A percentile compares a stretch with the other conserved stretches of the same genome.
phyloP scores from a whole-genome alignment of 2,888 invertebrate genomes.

The Charanyca ferruginea region DNA sequence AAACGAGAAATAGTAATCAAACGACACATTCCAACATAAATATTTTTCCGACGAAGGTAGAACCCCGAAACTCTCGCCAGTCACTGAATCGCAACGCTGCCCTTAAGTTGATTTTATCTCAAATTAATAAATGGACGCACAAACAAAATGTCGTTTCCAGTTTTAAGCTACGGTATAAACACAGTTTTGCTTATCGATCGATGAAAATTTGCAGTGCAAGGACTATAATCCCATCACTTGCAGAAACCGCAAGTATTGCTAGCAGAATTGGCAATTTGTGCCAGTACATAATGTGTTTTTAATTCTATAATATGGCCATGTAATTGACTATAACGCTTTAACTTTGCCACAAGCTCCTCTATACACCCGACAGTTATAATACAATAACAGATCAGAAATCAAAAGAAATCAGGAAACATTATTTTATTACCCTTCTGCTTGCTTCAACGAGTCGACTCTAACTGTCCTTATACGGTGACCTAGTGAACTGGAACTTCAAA shows the following conservation, averaged over 20 bases:
- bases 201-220: neutral
- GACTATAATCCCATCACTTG: conserved; percentile 6
- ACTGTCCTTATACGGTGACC: conserved; percentile 24
- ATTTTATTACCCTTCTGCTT: neutral
- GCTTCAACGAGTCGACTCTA: conserved; percentile 16
- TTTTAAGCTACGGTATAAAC: conserved; percentile 31
- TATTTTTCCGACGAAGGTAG: neutral
- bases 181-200: conserved; percentile 1
- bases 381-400: conserved; percentile 11
- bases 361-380: neutral
- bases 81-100: neutral
- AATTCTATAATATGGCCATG: too few relatives aligned
- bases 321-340: too few relatives aligned
- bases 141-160: conserved; percentile 42
- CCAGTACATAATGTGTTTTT: neutral
- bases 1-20: neutral
- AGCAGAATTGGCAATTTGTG: conserved; percentile 2
- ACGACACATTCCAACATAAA: too few relatives aligned
- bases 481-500: conserved; percentile 35
- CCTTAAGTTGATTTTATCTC: conserved; percentile 49
- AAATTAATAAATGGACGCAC: conserved; percentile 46
- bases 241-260: conserved; percentile 1
- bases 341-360: too few relatives aligned
- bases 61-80: neutral
- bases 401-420: conserved; percentile 18